Evolutionary conservation across 2,113 vertebrate species (phyloP).

Genomic region (Paedocypris sp.): DNA sequence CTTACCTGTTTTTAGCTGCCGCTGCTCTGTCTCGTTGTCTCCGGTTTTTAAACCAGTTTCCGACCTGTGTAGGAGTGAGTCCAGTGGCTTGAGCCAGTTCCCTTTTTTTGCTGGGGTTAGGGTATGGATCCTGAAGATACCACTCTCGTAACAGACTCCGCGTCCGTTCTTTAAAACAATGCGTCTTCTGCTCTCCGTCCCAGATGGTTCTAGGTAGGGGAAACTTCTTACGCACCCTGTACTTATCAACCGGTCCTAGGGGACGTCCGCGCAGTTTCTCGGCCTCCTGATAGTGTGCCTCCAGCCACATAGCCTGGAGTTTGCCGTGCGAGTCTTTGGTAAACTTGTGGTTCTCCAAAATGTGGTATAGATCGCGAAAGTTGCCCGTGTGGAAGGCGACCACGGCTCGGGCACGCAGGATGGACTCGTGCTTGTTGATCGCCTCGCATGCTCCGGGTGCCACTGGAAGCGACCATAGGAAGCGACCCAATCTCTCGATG

Average conservation of each 20-base stretch:
- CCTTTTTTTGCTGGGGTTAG: conserved; percentile 99
- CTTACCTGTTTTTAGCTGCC: conserved; percentile 98
- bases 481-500: conserved; percentile 96
- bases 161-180: conserved; percentile 99
- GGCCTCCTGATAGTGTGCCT: conserved; percentile 99
- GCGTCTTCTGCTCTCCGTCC: conserved; percentile 99
- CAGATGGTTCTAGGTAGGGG: conserved; percentile 98
- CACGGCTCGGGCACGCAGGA: conserved; percentile 93
- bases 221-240: conserved; percentile 99
- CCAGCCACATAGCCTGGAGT: conserved; percentile 98
- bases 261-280: conserved; percentile 96
- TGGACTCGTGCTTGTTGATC: conserved; percentile 99
- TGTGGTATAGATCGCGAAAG: conserved; percentile 99
- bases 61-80: conserved; percentile 98
- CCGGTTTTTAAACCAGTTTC: conserved; percentile 99
- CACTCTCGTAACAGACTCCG: conserved; percentile 97
- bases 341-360: conserved; percentile 99
- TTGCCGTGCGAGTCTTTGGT: conserved; percentile 99
- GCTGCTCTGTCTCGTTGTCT: conserved; percentile 98
- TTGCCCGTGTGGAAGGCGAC: conserved; percentile 99
- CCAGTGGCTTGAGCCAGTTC: conserved; percentile 99
- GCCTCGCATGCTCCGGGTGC: conserved; percentile 96
- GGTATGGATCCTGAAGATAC: conserved; percentile 99
- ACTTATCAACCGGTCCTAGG: conserved; percentile 97
- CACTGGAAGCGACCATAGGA: conserved; percentile 97